Evolutionary conservation across 2,797 vertebrate species (phyloP).

Genomic region (Florisuga fusca): DNA sequence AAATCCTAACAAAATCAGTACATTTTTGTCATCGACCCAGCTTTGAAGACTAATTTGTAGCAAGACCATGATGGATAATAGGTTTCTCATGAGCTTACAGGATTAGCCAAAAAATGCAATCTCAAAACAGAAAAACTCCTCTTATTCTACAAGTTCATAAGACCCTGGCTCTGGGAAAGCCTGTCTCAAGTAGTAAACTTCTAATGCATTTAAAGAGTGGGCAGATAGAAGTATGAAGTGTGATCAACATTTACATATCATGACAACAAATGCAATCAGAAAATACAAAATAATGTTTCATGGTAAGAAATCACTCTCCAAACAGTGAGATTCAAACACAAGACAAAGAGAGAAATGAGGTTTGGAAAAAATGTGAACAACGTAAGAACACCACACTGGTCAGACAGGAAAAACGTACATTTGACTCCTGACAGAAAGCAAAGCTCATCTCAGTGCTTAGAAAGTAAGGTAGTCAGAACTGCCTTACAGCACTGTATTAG

Average conservation of each 20-base stretch:
- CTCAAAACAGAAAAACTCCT: background rate
- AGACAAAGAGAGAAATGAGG: background rate
- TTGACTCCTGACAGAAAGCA: background rate
- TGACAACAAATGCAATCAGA: background rate
- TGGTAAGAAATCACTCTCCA: background rate
- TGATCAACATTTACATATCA: background rate
- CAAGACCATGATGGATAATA: background rate
- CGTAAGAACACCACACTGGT: background rate
- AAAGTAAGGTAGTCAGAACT: background rate
- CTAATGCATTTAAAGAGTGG: background rate
- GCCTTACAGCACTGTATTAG: fast-evolving
- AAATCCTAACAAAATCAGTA: background rate
- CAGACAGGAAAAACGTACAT: background rate
- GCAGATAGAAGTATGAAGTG: background rate
- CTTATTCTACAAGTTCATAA: background rate
- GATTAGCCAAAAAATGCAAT: background rate
- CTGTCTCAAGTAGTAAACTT: background rate
- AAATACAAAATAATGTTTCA: background rate
- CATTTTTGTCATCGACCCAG: background rate
- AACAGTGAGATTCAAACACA: background rate
- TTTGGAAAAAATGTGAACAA: background rate
- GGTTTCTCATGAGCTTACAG: background rate
- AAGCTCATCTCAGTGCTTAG: background rate
- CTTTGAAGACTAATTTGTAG: background rate
- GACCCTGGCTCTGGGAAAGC: background rate